phyloP scores from a whole-genome alignment of 2,797 vertebrate species.

The Chaunax sp. region DNA sequence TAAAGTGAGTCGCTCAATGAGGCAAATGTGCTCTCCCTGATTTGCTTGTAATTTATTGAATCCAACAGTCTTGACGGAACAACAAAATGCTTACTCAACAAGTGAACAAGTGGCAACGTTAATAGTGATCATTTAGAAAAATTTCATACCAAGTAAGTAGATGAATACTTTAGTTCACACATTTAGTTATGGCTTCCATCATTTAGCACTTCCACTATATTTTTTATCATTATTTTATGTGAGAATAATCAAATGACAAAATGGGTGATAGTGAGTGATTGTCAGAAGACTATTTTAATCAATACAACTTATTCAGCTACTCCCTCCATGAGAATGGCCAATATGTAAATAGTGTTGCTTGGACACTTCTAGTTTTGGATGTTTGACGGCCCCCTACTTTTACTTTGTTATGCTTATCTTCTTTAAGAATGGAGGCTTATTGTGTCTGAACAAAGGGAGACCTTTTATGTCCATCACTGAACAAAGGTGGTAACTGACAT shows the following conservation, averaged over 20 bases:
- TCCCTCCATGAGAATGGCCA: slow-evolving; percentile 62
- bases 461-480: slow-evolving; percentile 87
- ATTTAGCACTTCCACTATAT: slow-evolving; percentile 34
- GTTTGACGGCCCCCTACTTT: slow-evolving; percentile 85
- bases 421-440: slow-evolving; percentile 79
- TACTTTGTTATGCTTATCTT: slow-evolving; percentile 86
- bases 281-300: slow-evolving; percentile 57
- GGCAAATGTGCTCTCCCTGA: slow-evolving; percentile 63
- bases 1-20: slow-evolving; percentile 67
- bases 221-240: slow-evolving; percentile 35
- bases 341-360: slow-evolving; percentile 82
- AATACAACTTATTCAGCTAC: slow-evolving; percentile 69
- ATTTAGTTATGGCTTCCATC: slow-evolving; percentile 30
- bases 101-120: slow-evolving; percentile 15
- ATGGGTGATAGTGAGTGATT: slow-evolving; percentile 43
- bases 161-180: slow-evolving; percentile 31
- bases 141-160: slow-evolving; percentile 18
- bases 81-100: slow-evolving; percentile 45
- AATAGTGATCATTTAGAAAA: slow-evolving; percentile 39
- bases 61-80: slow-evolving; percentile 52
- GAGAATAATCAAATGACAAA: slow-evolving; percentile 52
- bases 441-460: slow-evolving; percentile 79
- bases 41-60: slow-evolving; percentile 71
- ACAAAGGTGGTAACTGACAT: slow-evolving; percentile 89
- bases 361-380: slow-evolving; percentile 80